Evolutionary conservation across 2,797 vertebrate species (phyloP), one percentile per base, ranked within the genome.

Genomic region (Chaunax sp.): DNA sequence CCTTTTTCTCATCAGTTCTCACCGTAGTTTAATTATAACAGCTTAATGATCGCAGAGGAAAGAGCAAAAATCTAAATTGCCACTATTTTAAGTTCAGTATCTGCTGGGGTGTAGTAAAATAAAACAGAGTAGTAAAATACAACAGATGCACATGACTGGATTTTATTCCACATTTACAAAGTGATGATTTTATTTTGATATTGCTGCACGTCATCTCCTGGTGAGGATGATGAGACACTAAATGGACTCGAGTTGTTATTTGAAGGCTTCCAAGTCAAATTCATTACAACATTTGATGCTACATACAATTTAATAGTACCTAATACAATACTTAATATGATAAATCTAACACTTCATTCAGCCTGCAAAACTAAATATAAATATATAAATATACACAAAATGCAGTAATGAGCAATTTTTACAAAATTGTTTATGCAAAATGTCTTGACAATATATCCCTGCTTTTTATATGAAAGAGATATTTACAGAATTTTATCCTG

Each of bases 331-430:
- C 10, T 46, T 41, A 3, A 51, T 18, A 15, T 53, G 6, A 43
- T 30, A 59, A 46, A 58, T 51, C 7, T 5, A 68, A 52, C n/a
- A 65, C 45, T 57, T 28, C 18, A 65, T 64, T 47, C 22, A 62
- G 11, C 4, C 20, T 55, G 25, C 44, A 25, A 76, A 33, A 62
- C 19, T 45, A 81, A 2, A 83, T n/a, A n/a, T n/a, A n/a, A n/a
- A n/a, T n/a, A n/a, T n/a, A 90, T 90, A 86, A 88, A 87, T 84
- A 87, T 37, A 66, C n/a, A 86, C 35, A 66, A 75, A 67, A 73
- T 14, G 72, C 40, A 78, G 41, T 22, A 64, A 3, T 51, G 23
- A 69, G 49, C 12, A 26, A 68, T 35, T 11, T 35, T 35, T 35
- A 35, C 33, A 35, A 62, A 70, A 28, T 1, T 3, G 6, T 54